Evolutionary conservation across 2,888 invertebrate genomes (phyloP).

Genomic region (Microplitis manilae): DNA sequence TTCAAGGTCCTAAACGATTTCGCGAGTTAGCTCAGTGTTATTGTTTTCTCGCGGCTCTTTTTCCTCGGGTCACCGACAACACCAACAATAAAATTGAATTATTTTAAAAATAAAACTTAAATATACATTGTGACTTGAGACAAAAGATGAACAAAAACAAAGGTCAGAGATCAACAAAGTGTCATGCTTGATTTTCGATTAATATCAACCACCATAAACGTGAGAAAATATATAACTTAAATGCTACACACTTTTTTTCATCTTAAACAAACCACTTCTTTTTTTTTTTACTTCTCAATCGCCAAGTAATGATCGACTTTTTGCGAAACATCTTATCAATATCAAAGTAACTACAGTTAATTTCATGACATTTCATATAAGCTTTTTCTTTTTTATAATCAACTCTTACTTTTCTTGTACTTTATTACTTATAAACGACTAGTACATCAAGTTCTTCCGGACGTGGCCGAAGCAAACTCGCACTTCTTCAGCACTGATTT

Average conservation of each 20-base stretch:
- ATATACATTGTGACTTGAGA: slow-evolving; percentile 7
- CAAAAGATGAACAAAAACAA: slow-evolving; percentile 9
- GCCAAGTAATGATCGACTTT: not conserved
- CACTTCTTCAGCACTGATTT: slow-evolving; percentile 11
- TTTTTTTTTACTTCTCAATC: not conserved
- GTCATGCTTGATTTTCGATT: not conserved
- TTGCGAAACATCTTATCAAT: too few species aligned
- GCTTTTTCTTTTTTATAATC: not conserved
- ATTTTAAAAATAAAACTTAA: not conserved
- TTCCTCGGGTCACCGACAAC: slow-evolving; percentile 17
- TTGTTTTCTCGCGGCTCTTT: slow-evolving; percentile 28
- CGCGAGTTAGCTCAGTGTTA: slow-evolving; percentile 21
- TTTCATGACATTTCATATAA: not conserved
- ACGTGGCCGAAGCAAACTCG: not conserved
- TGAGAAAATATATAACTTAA: not conserved
- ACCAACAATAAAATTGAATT: slow-evolving; percentile 3
- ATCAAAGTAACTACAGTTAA: too few species aligned
- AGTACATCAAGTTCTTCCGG: slow-evolving; percentile 28
- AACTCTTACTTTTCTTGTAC: not conserved
- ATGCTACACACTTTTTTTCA: not conserved
- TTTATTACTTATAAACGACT: not conserved
- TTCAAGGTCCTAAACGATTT: slow-evolving; percentile 28
- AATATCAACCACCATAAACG: not conserved
- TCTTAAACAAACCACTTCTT: not conserved
- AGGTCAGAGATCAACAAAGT: not conserved